Percentiles rank a stretch among this genome's conserved stretches.
Conservation (phyloP, 2,888 invertebrate species). For the Microplitis deprimator region DNA sequence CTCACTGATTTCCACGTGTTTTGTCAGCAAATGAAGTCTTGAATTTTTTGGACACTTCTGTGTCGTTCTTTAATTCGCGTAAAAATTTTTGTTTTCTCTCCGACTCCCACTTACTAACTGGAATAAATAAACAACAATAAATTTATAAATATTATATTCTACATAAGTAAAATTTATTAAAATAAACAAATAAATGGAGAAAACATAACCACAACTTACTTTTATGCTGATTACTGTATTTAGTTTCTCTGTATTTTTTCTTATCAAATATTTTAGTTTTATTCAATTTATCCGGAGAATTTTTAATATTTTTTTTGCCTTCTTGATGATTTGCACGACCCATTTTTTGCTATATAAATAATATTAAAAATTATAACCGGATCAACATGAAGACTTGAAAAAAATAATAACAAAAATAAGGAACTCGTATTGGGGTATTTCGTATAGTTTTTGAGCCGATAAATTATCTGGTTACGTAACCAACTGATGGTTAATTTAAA, state of each 20-base stretch:
- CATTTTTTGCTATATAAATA: no score
- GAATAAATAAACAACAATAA: conserved; percentile 41
- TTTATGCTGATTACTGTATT: conserved; percentile 81
- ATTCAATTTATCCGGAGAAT: not conserved
- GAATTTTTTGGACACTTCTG: not conserved
- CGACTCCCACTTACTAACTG: conserved; percentile 72
- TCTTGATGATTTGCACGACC: no score
- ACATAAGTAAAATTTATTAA: conserved; percentile 50
- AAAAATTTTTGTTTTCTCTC: not conserved
- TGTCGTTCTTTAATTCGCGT: not conserved
- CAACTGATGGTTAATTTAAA: no score
- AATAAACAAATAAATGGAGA: conserved; percentile 15
- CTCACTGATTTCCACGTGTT: not conserved
- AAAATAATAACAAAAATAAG: no score
- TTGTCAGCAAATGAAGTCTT: not conserved
- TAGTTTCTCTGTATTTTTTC: conserved; percentile 78
- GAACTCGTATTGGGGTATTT: no score
- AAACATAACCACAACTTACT: conserved; percentile 54
- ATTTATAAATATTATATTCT: conserved; percentile 9
- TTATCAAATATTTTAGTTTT: conserved; percentile 74
- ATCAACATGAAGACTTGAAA: no score
- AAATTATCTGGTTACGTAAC: no score
- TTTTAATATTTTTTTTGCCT: no score
- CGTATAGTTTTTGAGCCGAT: no score
- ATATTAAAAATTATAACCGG: no score